Conservation (phyloP, 1,140 invertebrate genomes). For the Hirudo medicinalis region DNA sequence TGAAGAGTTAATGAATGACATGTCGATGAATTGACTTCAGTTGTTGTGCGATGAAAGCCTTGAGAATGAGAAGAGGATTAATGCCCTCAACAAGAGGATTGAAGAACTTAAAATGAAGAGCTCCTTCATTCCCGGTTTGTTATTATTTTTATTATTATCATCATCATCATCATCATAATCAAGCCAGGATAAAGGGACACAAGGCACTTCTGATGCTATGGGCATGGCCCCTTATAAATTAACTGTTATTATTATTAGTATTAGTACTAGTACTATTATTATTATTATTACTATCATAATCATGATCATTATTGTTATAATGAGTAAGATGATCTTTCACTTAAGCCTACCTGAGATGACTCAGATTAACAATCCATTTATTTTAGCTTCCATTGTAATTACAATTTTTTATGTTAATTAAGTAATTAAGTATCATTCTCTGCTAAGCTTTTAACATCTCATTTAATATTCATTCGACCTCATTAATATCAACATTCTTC, state of each 20-base stretch:
- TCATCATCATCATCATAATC: not conserved
- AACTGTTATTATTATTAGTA: not conserved
- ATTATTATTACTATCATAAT: conserved; percentile 1
- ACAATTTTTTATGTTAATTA: not conserved
- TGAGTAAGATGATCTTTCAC: not conserved
- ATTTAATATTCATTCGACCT: not conserved
- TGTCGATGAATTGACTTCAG: too few relatives aligned
- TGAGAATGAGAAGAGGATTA: conserved; percentile 78
- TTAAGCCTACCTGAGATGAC: not conserved
- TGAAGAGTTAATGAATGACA: too few relatives aligned
- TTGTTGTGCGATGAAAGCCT: conserved; percentile 87
- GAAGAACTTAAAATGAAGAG: conserved; percentile 62
- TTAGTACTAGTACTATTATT: not conserved
- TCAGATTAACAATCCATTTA: not conserved
- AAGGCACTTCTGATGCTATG: too few relatives aligned
- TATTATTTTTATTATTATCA: conserved; percentile 6
- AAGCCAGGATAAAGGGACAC: too few relatives aligned
- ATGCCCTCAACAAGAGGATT: conserved; percentile 77
- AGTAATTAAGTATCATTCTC: not conserved
- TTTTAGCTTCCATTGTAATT: too few relatives aligned
- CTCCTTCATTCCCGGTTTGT: conserved; percentile 60
- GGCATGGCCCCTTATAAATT: too few relatives aligned
- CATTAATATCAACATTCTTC: not conserved
- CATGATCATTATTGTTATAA: not conserved
- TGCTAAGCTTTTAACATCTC: not conserved